Conservation (phyloP, 2,888 invertebrate species). For the Cephus runcator region DNA sequence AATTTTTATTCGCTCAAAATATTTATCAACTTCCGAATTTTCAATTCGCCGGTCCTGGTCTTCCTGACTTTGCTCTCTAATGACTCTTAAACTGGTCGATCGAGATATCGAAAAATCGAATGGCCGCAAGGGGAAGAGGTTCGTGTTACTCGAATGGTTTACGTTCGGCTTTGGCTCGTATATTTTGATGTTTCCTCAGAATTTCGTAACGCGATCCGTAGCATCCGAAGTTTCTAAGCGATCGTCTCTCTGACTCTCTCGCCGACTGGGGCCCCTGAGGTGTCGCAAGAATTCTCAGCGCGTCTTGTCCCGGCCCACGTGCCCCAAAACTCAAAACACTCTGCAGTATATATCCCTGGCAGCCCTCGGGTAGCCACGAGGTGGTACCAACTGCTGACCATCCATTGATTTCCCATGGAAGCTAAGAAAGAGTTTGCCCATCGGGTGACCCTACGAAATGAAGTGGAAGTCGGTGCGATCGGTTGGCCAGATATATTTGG, state of each 20-base stretch:
- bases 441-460: not conserved
- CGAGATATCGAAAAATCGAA: not conserved
- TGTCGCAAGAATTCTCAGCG: not conserved
- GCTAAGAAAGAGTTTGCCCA: not conserved
- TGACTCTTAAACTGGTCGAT: not conserved
- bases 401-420: not conserved
- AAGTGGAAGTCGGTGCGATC: not conserved
- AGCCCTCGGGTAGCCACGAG: not conserved
- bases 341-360: not conserved
- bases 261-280: not conserved
- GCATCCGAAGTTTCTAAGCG: not conserved
- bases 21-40: not conserved
- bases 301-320: not conserved
- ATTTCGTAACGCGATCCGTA: slow-evolving; percentile 31
- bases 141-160: not conserved
- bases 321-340: not conserved
- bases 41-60: not conserved
- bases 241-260: not conserved
- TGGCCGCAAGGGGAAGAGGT: not conserved
- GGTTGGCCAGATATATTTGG: not conserved
- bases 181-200: not conserved
- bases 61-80: not conserved
- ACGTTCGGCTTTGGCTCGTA: not conserved
- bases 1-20: not conserved
- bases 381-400: not conserved